phyloP scores from a whole-genome alignment of 2,888 invertebrate species.

The Cheilosia impressa region DNA sequence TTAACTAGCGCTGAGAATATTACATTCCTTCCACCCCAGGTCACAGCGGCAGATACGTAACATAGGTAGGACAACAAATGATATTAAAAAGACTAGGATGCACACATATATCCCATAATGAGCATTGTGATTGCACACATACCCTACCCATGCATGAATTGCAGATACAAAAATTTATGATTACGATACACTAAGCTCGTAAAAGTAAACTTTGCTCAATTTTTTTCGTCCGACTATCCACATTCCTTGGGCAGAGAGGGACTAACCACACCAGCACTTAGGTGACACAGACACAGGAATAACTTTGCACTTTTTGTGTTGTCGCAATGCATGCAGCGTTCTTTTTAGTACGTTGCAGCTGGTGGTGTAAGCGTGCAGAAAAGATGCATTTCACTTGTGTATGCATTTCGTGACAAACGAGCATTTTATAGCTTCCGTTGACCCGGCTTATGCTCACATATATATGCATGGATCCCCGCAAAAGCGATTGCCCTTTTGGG shows the following conservation, averaged over 20 bases:
- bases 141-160: conserved; percentile 51
- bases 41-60: not conserved
- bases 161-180: conserved; percentile 77
- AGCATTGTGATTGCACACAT: conserved; percentile 57
- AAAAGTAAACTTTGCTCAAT: conserved; percentile 79
- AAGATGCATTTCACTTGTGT: conserved; percentile 53
- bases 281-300: conserved; percentile 48
- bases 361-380: conserved; percentile 41
- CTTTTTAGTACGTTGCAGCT: conserved; percentile 43
- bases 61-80: conserved; percentile 17
- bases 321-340: conserved; percentile 13
- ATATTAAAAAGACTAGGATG: conserved; percentile 40
- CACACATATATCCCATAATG: conserved; percentile 24
- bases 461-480: conserved; percentile 35
- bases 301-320: not conserved
- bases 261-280: conserved; percentile 17
- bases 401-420: conserved; percentile 83
- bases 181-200: conserved; percentile 77
- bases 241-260: not conserved
- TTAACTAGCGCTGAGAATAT: conserved; percentile 30
- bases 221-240: not conserved
- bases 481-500: conserved; percentile 83
- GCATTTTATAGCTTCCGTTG: conserved; percentile 84
- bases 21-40: conserved; percentile 14
- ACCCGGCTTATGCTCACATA: conserved; percentile 80